Evolutionary conservation across 2,113 vertebrate species (phyloP), one percentile per base, ranked within the genome.

Genomic region (Sialia sialis): DNA sequence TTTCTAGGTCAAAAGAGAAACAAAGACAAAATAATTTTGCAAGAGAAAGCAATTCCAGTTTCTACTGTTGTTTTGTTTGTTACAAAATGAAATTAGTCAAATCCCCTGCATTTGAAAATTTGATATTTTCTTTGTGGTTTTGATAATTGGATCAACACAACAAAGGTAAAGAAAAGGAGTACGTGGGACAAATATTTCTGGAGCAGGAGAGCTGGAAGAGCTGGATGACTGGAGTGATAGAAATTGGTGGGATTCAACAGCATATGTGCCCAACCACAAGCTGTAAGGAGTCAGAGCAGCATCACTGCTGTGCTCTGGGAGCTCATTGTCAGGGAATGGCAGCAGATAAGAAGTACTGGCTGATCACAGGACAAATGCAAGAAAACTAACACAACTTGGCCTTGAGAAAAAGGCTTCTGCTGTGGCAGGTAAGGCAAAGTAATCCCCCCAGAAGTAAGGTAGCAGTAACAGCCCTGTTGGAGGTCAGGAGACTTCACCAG

Each of bases 211-310:
- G 70, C 29, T 52, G 32, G 20, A 78, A 63, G 29, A 87, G 73
- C 14, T 85, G 54, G 22, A 44, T 72, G 75, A 64, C 56, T 70
- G 32, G 5, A 68, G 25, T 52, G 36, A 38, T 0, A 69, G 58
- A 79, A 84, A 62, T 15, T 13, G n/a, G 26, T 75, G 34, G 43
- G 32, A 84, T 69, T 92, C 63, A 74, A 38, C 0, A 73, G 58
- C n/a, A 41, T 8, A 29, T 0, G 0, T 34, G 43, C 29, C 32
- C 3, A 16, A 8, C 20, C 3, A 2, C 48, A 75, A 51, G 27
- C 19, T 63, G 11, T 30, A 36, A 68, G 46, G 18, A 86, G 41
- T 59, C 4, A 1, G 36, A 76, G 75, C 43, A 74, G 29, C 41
- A 70, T 38, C 0, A 0, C 62, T 86, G 58, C 62, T 19, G 9